Percentiles rank a stretch among this genome's conserved stretches.
phyloP scores from a whole-genome alignment of 2,888 invertebrate genomes.

The Aplocera efformata region DNA sequence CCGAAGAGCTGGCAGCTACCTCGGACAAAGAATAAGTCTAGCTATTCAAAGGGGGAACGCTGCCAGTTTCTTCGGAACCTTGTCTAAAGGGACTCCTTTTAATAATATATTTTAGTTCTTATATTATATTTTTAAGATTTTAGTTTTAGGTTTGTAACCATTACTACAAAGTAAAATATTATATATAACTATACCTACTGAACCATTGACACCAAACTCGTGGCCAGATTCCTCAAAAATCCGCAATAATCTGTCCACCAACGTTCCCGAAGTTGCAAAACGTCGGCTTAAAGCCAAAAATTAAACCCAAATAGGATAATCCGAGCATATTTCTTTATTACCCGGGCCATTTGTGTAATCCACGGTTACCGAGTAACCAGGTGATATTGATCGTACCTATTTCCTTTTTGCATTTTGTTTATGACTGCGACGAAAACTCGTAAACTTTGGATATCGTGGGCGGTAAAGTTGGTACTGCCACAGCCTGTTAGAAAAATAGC shows the following conservation, averaged over 20 bases:
- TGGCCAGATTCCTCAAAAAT: slow-evolving; percentile 3
- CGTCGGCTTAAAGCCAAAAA: slow-evolving; percentile 18
- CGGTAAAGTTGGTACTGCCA: slow-evolving; percentile 27
- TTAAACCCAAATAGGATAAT: slow-evolving; percentile 28
- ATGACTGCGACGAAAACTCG: slow-evolving; percentile 32
- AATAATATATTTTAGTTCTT: no score
- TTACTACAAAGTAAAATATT: no score
- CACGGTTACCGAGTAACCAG: slow-evolving; percentile 21
- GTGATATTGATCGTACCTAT: slow-evolving; percentile 34
- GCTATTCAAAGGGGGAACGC: no score
- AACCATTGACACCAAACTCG: neutral
- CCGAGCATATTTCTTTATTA: slow-evolving; percentile 28
- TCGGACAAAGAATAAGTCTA: no score
- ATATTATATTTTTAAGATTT: no score
- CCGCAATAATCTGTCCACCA: slow-evolving; percentile 7
- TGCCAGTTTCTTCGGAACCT: no score
- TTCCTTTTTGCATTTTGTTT: slow-evolving; percentile 36
- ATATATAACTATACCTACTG: no score
- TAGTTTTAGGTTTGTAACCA: no score
- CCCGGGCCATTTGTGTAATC: slow-evolving; percentile 27
- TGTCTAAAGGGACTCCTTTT: no score
- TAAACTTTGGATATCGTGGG: slow-evolving; percentile 31
- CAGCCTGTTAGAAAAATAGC: neutral
- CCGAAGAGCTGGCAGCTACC: no score
- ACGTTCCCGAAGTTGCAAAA: slow-evolving; percentile 4